Conservation (phyloP, 2,113 vertebrate genomes). For the Cyanoderma ruficeps region DNA sequence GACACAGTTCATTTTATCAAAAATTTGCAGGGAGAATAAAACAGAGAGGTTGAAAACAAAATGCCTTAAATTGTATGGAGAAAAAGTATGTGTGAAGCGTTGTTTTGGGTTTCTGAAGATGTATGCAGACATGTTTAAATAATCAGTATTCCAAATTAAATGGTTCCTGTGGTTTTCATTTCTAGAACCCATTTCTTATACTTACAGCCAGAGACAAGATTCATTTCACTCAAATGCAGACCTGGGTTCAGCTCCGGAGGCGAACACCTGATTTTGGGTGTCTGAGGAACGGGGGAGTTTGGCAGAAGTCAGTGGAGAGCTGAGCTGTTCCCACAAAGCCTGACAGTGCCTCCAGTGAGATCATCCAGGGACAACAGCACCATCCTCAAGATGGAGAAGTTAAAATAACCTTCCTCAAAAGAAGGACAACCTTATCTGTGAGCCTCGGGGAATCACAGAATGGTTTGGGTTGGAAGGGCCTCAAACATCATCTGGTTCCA, state of each 20-base stretch:
- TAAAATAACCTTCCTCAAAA: not conserved
- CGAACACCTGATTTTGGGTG: not conserved
- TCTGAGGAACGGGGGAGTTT: not conserved
- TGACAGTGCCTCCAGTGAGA: not conserved
- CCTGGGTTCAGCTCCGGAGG: not conserved
- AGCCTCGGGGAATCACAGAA: not conserved
- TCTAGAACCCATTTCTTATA: not conserved
- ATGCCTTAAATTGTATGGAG: constrained; percentile 47
- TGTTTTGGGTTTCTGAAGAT: not conserved
- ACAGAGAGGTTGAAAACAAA: constrained; percentile 30
- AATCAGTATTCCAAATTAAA: not conserved
- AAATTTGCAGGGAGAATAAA: not conserved
- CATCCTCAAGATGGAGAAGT: not conserved
- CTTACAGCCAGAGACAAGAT: not conserved
- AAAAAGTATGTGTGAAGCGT: not conserved
- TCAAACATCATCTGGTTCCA: accelerated
- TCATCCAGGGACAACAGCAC: not conserved
- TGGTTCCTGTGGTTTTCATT: not conserved
- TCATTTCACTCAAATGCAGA: not conserved
- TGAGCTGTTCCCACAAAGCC: not conserved
- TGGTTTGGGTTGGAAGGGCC: not conserved
- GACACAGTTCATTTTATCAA: not conserved
- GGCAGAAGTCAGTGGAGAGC: not conserved
- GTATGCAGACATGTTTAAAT: not conserved
- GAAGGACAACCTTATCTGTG: not conserved